Percentiles rank a stretch among this genome's conserved stretches.
These are phyloP conservation scores for Mycteria americana DNA, from an alignment of 2,797 vertebrate genomes.

Conservation along the genomic window DNA sequence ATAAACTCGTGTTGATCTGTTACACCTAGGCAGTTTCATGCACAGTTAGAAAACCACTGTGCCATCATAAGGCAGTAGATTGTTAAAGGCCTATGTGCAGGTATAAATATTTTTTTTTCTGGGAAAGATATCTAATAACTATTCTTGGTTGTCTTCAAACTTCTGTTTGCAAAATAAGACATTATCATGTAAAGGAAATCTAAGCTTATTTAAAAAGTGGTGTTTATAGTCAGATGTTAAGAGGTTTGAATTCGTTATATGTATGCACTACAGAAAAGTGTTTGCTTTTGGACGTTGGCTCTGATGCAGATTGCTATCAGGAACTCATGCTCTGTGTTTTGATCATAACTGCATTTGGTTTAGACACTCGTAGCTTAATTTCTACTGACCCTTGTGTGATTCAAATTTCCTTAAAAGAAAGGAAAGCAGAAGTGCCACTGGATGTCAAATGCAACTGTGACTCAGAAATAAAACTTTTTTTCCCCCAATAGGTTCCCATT, in stretches of 20 bases:
- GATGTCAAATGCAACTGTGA: neutral
- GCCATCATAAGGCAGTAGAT: neutral
- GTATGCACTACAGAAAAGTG: neutral
- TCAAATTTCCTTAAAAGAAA: neutral
- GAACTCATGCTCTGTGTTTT: neutral
- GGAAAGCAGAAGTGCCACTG: neutral
- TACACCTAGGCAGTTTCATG: neutral
- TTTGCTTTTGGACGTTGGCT: neutral
- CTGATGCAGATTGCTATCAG: neutral
- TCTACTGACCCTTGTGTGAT: neutral
- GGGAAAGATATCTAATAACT: neutral
- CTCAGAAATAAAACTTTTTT: neutral
- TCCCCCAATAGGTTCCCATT: neutral
- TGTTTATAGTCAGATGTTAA: neutral
- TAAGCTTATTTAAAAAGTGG: neutral
- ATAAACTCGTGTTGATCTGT: neutral
- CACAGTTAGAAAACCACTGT: neutral
- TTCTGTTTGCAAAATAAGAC: neutral
- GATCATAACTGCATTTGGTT: neutral
- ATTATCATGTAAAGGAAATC: neutral
- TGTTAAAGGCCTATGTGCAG: neutral
- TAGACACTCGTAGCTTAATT: neutral
- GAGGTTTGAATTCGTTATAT: neutral
- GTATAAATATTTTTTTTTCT: neutral
- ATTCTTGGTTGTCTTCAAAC: neutral